Evolutionary conservation across 2,113 vertebrate species (phyloP), one percentile per base, ranked within the genome.

Genomic region (Pteropus alecto): DNA sequence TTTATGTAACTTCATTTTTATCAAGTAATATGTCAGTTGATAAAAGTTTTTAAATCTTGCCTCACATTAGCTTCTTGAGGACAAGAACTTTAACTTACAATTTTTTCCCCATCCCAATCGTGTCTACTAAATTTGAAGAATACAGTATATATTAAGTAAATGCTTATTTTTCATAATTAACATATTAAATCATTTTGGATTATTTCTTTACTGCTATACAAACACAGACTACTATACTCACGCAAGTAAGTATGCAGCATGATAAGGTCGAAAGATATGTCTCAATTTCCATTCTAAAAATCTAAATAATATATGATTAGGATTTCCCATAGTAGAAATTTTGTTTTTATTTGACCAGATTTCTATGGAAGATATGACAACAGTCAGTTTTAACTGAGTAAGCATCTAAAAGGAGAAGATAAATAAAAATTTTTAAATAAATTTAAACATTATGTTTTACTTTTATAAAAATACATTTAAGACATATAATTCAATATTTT

Each of bases 291-390:
- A 98, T 5, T 92, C 14, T 33, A 97, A 60, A 90, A 99, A 98
- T 1, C 18, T 41, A 54, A 43, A 43, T 0, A 99, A 92, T n/a
- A 98, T 48, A 2, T 70, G 6, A 7, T 94, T 15, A 4, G 82
- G 76, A 43, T 87, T 73, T 54, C 95, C 97, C 4, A 41, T 4
- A 14, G 95, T 97, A 0, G 79, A 7, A 71, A 99, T 97, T 91
- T 97, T 98, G 38, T 98, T 96, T 61, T 90, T 43, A 65, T 98
- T 94, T 77, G 96, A 97, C 98, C 98, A 99, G 43, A 99, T 97
- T 94, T 99, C 98, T 98, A 99, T 90, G 26, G 98, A 98, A 73
- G 98, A 96, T 87, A 98, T 96, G 88, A 98, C 15, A 30, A 99
- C 2, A 18, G 98, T 98, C 19, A 98, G 0, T 4, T 98, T 98